phyloP scores from a whole-genome alignment of 2,113 vertebrate genomes.

The Podarcis raffonei region DNA sequence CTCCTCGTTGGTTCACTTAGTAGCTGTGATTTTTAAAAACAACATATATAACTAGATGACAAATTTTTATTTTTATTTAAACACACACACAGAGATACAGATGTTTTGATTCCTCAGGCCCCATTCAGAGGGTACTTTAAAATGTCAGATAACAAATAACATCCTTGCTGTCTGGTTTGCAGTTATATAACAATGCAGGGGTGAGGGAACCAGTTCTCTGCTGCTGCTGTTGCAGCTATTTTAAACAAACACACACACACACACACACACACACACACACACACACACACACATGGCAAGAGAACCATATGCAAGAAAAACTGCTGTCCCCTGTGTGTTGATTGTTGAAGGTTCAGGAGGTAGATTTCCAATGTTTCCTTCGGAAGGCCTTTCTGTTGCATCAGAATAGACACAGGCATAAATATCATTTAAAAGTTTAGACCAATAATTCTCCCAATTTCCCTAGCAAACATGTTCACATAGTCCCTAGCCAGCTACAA shows the following conservation, averaged over 20 bases:
- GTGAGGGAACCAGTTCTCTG: slow-evolving; percentile 22
- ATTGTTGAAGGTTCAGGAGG: not conserved
- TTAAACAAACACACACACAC: slow-evolving; percentile 39
- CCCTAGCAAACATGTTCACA: not conserved
- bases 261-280: slow-evolving; percentile 31
- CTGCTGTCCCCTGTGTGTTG: slow-evolving; percentile 31
- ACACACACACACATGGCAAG: slow-evolving; percentile 26
- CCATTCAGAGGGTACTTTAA: slow-evolving; percentile 55
- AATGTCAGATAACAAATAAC: slow-evolving; percentile 45
- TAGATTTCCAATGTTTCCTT: not conserved
- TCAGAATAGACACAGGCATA: not conserved
- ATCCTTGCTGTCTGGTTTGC: slow-evolving; percentile 60
- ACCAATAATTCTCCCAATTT: not conserved
- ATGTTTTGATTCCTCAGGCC: slow-evolving; percentile 63
- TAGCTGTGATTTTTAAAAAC: slow-evolving; percentile 59
- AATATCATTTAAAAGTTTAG: not conserved
- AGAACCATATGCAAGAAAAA: slow-evolving; percentile 21
- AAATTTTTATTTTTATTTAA: slow-evolving; percentile 28
- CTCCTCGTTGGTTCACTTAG: slow-evolving; percentile 58
- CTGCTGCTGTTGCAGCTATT: slow-evolving; percentile 47
- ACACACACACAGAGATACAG: not conserved
- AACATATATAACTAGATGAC: slow-evolving; percentile 41
- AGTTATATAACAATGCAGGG: slow-evolving; percentile 48
- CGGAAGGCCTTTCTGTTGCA: not conserved
- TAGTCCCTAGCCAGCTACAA: not conserved